Base-by-base conservation (phyloP, 2,113 vertebrate species). In the Oryctolagus cuniculus region DNA sequence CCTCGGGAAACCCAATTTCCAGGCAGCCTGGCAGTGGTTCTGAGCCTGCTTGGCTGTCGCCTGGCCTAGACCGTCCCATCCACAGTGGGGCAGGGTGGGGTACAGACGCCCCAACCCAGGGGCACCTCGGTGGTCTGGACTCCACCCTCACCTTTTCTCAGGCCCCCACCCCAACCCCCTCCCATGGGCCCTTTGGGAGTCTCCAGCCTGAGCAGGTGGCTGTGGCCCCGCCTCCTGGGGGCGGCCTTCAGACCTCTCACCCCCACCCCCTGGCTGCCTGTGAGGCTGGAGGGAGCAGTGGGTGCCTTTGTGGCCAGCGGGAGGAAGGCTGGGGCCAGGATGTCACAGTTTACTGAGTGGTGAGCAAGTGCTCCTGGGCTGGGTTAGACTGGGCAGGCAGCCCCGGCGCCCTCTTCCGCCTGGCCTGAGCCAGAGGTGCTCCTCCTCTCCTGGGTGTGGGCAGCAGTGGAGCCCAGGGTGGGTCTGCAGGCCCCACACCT, bases 281-380 rank as follows among this genome's bases (percentile, higher is more conserved):
- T 15, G 6, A 61, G 0, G 0, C 70, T n/a, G 19, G 67, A 64
- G 64, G 80, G 74, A 89, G 51, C n/a, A 25, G 89, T 67, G 12
- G 78, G 72, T 94, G 63, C 51, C 80, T 58, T 90, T 44, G 17
- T 4, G 38, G 75, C 77, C 66, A 17, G 75, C 61, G 13, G 81
- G 77, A 94, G 95, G 96, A 94, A 91, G 87, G 63, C 80, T 70
- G 74, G 82, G 95, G 92, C 96, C 92, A 89, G 93, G 96, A 95
- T 96, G 96, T 93, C 95, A 92, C 89, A 96, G 93, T 94, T 97
- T 97, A 96, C 97, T 95, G 44, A 85, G 61, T 55, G 51, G 38
- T 96, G 96, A 97, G 83, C 94, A 91, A 87, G 90, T 92, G 31
- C 27, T 79, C 92, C 38, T 93, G 66, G 90, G 2, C 6, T 9